Evolutionary conservation across 2,797 vertebrate genomes (phyloP).

Genomic region (Lutjanus campechanus): DNA sequence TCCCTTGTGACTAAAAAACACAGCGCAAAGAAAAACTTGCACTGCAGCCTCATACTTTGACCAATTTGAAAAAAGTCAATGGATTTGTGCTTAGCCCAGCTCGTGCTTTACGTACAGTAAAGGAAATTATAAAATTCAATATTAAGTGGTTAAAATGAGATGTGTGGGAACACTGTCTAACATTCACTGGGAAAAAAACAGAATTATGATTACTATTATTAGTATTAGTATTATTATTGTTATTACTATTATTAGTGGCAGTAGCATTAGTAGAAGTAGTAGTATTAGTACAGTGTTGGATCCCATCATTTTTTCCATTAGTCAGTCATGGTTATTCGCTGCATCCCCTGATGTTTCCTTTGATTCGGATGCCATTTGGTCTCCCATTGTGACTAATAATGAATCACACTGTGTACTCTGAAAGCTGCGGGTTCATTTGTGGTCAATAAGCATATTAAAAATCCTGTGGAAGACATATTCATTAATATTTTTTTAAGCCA

Average conservation of each 20-base stretch:
- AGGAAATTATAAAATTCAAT: neutral
- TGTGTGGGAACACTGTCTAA: neutral
- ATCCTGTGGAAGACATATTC: conserved; percentile 48
- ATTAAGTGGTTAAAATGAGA: neutral
- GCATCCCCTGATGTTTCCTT: conserved; percentile 45
- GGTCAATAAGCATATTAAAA: conserved; percentile 60
- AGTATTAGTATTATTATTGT: neutral
- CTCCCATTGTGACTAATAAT: conserved; percentile 58
- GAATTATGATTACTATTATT: neutral
- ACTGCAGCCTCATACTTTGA: no score
- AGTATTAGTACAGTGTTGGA: neutral
- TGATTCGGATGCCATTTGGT: conserved; percentile 48
- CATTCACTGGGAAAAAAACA: neutral
- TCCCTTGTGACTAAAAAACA: no score
- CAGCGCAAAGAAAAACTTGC: no score
- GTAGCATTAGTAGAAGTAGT: neutral
- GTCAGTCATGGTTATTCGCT: conserved; percentile 15
- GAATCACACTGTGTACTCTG: conserved; percentile 36
- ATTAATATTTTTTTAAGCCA: conserved; percentile 37
- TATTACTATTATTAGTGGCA: neutral
- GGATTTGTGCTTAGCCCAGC: no score
- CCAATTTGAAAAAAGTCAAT: no score
- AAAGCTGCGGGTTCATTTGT: conserved; percentile 42
- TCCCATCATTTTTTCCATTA: conserved; percentile 26
- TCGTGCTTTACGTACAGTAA: no score